A percentile compares a stretch with the other conserved stretches of the same genome.
These are phyloP conservation scores for Rhinogobius similis DNA, from an alignment of 2,113 vertebrate genomes.

Conservation along the genomic window DNA sequence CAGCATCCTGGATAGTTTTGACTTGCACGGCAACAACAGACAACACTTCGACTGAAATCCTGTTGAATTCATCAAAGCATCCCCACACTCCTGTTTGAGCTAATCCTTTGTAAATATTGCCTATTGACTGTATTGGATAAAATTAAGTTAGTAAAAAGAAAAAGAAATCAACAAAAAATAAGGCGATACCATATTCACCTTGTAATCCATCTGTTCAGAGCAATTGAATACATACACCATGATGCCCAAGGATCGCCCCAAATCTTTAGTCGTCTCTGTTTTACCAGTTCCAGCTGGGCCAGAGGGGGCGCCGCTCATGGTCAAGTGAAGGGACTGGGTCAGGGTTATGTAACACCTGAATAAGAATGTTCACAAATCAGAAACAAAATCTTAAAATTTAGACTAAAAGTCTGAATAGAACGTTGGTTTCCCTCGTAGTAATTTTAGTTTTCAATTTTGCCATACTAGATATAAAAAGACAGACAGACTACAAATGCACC, in stretches of 20 bases:
- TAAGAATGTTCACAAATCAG: not conserved
- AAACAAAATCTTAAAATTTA: constrained; percentile 1
- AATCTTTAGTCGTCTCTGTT: constrained; percentile 80
- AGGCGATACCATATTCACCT: constrained; percentile 58
- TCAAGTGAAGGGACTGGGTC: constrained; percentile 73
- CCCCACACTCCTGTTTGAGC: constrained; percentile 79
- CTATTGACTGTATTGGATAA: constrained; percentile 65
- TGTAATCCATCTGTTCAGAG: constrained; percentile 84
- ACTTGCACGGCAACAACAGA: constrained; percentile 79
- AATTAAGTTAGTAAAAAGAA: not conserved
- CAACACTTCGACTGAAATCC: constrained; percentile 78
- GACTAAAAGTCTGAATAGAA: not conserved
- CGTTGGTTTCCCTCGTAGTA: not conserved
- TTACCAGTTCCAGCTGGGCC: constrained; percentile 77
- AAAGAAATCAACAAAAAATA: not conserved
- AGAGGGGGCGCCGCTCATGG: constrained; percentile 74
- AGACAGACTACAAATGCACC: constrained; percentile 53
- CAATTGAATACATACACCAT: constrained; percentile 84
- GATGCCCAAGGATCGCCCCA: constrained; percentile 75
- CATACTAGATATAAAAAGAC: not conserved
- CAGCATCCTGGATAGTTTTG: constrained; percentile 77
- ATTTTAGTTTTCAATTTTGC: not conserved
- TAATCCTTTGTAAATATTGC: constrained; percentile 80
- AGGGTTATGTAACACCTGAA: constrained; percentile 80
- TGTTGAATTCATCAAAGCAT: constrained; percentile 81